A percentile compares a stretch with the other conserved stretches of the same genome.
phyloP scores from a whole-genome alignment of 2,797 vertebrate genomes.

The Peromyscus melanophrys region DNA sequence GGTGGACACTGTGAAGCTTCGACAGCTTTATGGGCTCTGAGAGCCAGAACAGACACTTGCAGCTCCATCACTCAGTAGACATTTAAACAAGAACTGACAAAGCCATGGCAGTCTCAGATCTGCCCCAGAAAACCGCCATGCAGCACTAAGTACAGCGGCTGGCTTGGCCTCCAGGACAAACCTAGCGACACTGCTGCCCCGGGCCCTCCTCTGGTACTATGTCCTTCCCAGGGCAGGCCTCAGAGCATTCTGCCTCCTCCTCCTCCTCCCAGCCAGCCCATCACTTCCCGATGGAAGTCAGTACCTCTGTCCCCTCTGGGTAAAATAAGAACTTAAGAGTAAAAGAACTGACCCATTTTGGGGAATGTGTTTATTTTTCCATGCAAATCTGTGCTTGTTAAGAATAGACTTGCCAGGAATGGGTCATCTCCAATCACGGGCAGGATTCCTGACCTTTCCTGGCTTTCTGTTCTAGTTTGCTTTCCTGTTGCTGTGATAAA shows the following conservation, averaged over 20 bases:
- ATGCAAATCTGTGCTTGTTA: not conserved
- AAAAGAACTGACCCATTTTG: constrained; percentile 56
- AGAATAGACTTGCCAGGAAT: not conserved
- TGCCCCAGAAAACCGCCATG: constrained; percentile 41
- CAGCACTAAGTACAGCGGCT: not conserved
- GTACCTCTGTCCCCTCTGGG: not conserved
- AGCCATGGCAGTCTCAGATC: not conserved
- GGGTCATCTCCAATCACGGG: accelerated
- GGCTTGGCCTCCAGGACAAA: not conserved
- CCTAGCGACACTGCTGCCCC: not conserved
- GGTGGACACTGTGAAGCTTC: not conserved
- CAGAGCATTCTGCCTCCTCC: accelerated
- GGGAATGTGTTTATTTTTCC: constrained; percentile 44
- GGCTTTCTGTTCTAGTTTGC: not conserved
- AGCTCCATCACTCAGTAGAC: constrained; percentile 38
- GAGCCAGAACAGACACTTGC: constrained; percentile 25
- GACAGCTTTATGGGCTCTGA: not conserved
- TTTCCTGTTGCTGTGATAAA: not conserved
- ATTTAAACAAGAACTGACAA: constrained; percentile 55
- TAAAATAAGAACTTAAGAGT: constrained; percentile 39
- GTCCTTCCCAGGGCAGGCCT: not conserved
- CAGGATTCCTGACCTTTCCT: not conserved
- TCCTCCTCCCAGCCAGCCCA: not conserved
- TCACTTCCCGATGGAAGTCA: not conserved
- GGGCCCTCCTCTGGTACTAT: not conserved